Evolutionary conservation across 2,888 invertebrate genomes (phyloP).

Genomic region (Synanthedon vespiformis): DNA sequence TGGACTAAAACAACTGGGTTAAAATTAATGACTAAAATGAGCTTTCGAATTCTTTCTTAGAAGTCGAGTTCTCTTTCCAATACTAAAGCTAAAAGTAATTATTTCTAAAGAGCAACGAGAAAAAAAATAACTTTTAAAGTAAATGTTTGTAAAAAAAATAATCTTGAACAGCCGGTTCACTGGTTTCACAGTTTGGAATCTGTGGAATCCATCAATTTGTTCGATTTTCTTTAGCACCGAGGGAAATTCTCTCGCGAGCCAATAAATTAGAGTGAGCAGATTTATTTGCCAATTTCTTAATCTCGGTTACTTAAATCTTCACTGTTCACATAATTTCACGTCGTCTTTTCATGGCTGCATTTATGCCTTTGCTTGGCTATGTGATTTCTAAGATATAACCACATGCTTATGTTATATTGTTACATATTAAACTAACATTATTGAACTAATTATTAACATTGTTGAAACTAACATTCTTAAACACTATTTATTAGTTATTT

Average conservation of each 20-base stretch:
- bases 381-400: too few species aligned
- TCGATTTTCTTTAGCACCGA: slow-evolving; percentile 36
- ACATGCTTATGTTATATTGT: too few species aligned
- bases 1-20: too few species aligned
- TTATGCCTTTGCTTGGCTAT: too few species aligned
- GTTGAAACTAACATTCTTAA: too few species aligned
- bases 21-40: too few species aligned
- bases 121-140: slow-evolving; percentile 9
- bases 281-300: slow-evolving; percentile 51
- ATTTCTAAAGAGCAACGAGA: not conserved
- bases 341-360: too few species aligned
- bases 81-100: not conserved
- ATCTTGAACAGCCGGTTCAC: slow-evolving; percentile 27
- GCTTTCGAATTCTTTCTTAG: too few species aligned
- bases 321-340: not conserved
- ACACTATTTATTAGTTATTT: too few species aligned
- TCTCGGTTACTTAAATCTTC: slow-evolving; percentile 14
- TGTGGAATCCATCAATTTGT: slow-evolving; percentile 53
- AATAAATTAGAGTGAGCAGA: slow-evolving; percentile 49
- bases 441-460: too few species aligned
- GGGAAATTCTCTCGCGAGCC: slow-evolving; percentile 34
- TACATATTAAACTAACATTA: too few species aligned
- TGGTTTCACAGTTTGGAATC: slow-evolving; percentile 33
- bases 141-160: slow-evolving; percentile 18
- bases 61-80: too few species aligned